A percentile compares a stretch with the other conserved stretches of the same genome.
phyloP scores from a whole-genome alignment of 2,797 vertebrate species.

The Parauchenoglanis ngamensis region DNA sequence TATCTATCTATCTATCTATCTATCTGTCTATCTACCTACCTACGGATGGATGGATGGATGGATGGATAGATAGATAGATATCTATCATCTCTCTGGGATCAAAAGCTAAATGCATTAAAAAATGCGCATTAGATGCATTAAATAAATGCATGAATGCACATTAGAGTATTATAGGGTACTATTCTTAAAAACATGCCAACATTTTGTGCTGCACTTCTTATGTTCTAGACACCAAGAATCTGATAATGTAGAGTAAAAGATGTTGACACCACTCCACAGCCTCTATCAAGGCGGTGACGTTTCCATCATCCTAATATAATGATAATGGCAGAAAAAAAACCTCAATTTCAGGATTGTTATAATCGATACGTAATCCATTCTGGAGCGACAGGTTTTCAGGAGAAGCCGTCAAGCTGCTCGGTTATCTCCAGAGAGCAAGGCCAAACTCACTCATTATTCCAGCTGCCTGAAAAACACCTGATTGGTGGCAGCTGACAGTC shows the following conservation, averaged over 20 bases:
- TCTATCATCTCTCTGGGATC: background rate
- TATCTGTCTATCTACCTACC: too few relatives aligned
- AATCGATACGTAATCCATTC: constrained; percentile 80
- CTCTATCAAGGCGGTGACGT: background rate
- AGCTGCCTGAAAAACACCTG: constrained; percentile 74
- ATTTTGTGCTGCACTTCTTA: background rate
- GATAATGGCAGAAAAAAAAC: constrained; percentile 58
- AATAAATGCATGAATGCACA: background rate
- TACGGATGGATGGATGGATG: too few relatives aligned
- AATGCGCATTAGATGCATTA: too few relatives aligned
- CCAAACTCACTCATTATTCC: constrained; percentile 77
- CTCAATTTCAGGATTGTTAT: constrained; percentile 65
- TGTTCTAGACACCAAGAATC: background rate
- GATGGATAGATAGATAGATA: too few relatives aligned
- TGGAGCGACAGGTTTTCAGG: constrained; percentile 58
- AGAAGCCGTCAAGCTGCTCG: constrained; percentile 64
- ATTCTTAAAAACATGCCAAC: background rate
- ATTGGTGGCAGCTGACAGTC: constrained; percentile 81
- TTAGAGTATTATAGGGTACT: background rate
- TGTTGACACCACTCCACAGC: background rate
- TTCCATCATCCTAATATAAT: constrained; percentile 50
- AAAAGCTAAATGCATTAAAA: background rate
- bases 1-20: too few relatives aligned
- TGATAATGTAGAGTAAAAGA: background rate
- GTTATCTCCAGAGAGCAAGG: constrained; percentile 85